Evolutionary conservation across 2,888 invertebrate genomes (phyloP), one percentile per base, ranked within the genome.

Genomic region (Escarpia spicata): DNA sequence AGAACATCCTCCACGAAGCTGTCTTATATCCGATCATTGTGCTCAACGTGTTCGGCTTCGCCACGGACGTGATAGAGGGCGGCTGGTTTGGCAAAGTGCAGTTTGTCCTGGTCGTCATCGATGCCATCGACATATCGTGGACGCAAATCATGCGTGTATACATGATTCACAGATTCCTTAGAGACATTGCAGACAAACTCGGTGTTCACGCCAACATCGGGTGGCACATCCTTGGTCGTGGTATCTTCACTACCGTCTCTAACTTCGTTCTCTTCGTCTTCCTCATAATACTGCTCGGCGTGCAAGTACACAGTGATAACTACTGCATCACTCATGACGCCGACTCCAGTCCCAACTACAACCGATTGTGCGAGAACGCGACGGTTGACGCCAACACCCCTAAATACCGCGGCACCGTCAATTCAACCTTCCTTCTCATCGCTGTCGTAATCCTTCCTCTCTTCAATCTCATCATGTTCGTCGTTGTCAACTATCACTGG

Each of bases 241-340:
- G 43, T 3, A 91, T 43, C 26, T 3, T 91, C 45, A 44, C 45
- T 8, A 52, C 45, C 91, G 3, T 91, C n/a, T 19, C 26, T 19
- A 91, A 91, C 91, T 26, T 37, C 43, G n/a, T 52, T 15, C 19
- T 91, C 91, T 91, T 91, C 45, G 15, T 91, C 52, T 43, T 91
- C 91, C 37, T 91, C 44, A 91, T 91, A n/a, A 52, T 91, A n/a
- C 43, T 91, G 91, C 52, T 91, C 26, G 91, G 52, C 45, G 4
- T 43, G 19, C 91, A 91, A 91, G 91, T 91, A 3, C 43, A 91
- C 91, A 91, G n/a, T 15, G 91, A 91, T 26, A 91, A 91, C 91
- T 44, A 43, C 19, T 43, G 43, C 44, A 37, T 26, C 44, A 44
- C 43, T 0, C 43, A 91, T 37, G 43, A 91, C 9, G 15, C 43